Evolutionary conservation across 1,140 invertebrate genomes (phyloP).

Genomic region (Zaprionus nigranus): DNA sequence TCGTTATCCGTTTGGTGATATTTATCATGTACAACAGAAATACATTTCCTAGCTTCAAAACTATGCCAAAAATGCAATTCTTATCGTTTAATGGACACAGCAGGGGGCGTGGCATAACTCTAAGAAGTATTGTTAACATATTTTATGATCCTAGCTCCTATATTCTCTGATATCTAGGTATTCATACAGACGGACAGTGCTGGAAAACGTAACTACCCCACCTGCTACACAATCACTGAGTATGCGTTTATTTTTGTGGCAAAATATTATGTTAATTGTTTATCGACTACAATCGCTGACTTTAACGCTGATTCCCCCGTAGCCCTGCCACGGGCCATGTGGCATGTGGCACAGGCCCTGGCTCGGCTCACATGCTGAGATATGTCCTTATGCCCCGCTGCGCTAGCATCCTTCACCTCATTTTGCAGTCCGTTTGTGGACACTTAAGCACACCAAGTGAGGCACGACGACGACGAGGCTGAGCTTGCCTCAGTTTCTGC

Average conservation of each 20-base stretch:
- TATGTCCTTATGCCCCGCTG: conserved; percentile 21
- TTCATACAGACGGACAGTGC: too few species aligned
- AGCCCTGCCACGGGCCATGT: conserved; percentile 2
- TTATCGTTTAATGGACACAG: too few species aligned
- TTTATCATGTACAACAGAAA: too few species aligned
- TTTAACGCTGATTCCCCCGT: neutral
- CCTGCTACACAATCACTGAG: neutral
- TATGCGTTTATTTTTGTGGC: neutral
- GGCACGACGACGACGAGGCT: neutral
- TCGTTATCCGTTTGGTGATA: too few species aligned
- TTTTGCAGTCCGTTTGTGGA: conserved; percentile 22
- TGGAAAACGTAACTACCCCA: neutral
- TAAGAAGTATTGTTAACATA: too few species aligned
- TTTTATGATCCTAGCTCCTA: too few species aligned
- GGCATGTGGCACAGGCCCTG: too few species aligned
- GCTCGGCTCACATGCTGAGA: conserved; percentile 1
- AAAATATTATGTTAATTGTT: conserved; percentile 28
- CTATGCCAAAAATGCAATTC: too few species aligned
- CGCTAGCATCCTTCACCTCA: conserved; percentile 35
- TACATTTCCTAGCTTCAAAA: too few species aligned
- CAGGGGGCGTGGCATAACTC: too few species aligned
- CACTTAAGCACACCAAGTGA: conserved; percentile 7
- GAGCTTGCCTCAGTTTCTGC: neutral
- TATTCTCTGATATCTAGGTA: too few species aligned
- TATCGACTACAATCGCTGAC: conserved; percentile 25